Base-by-base conservation (phyloP, 2,113 vertebrate species). In the Sitta europaea region DNA sequence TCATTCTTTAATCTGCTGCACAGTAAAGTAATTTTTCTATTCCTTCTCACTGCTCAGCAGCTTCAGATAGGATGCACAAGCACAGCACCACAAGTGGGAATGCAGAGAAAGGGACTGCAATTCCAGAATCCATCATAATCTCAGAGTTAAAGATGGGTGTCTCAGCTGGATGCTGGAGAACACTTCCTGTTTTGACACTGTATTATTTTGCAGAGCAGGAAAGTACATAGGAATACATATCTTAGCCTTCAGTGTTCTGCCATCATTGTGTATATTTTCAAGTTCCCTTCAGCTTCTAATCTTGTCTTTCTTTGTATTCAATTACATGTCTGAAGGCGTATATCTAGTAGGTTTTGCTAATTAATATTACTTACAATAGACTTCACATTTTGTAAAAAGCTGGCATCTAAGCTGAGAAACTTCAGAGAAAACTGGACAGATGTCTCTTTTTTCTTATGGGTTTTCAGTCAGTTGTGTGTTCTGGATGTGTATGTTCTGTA, bases 401-500 rank as follows among this genome's bases (percentile, higher is more conserved):
- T 75, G 54, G 6, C 42, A 62, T 16, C 20, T 67, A 59, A 55
- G n/a, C 36, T 51, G 48, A 54, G 43, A 77, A 57, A 13, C 7
- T 93, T 62, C 28, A 38, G 36, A 63, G n/a, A n/a, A 77, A 40
- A 63, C 27, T 43, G 43, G n/a, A 35, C 16, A 74, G 11, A 31
- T 61, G 2, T 7, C 12, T 50, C 16, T 36, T 63, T 89, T 65
- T 51, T 45, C n/a, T 45, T 89, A 16, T 0, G 0, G 5, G 11
- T 75, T 83, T 88, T 82, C 17, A 61, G 42, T 77, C 27, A 68
- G 35, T 65, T 55, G 4, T 53, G 5, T 91, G 28, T 70, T 88
- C 35, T 53, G 36, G 12, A 23, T 74, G 3, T 35, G 11, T 70
- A 13, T 42, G 27, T 72, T 77, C 73, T 50, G 14, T 48, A 48